These are phyloP conservation scores for Stigmatopora argus DNA, from an alignment of 2,113 vertebrate genomes.

Conservation along the genomic window DNA sequence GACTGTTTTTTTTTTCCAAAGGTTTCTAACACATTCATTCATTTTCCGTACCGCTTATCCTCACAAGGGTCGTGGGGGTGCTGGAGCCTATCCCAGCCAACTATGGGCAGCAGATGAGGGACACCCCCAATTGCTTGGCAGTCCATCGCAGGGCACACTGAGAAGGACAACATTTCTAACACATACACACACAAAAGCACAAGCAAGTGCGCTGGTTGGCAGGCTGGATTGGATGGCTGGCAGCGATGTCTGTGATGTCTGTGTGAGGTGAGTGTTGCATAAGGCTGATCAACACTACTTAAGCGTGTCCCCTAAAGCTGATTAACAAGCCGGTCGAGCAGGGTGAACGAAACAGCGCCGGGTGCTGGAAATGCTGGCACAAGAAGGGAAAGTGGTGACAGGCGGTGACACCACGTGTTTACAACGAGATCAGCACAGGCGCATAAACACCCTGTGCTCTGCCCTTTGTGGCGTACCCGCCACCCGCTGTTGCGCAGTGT, in stretches of 20 bases:
- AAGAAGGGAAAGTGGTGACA: slow-evolving; percentile 54
- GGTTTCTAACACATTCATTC: slow-evolving; percentile 19
- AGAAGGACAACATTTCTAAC: slow-evolving; percentile 12
- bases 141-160: no score
- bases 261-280: slow-evolving; percentile 58
- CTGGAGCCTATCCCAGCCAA: no score
- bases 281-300: slow-evolving; percentile 64
- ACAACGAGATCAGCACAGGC: slow-evolving; percentile 53
- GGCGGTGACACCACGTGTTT: slow-evolving; percentile 60
- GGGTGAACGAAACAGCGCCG: slow-evolving; percentile 13
- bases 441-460: slow-evolving; percentile 40
- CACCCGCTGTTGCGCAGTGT: slow-evolving; percentile 37
- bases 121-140: no score
- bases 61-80: no score
- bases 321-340: slow-evolving; percentile 63
- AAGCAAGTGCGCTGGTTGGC: slow-evolving; percentile 20
- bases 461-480: slow-evolving; percentile 48
- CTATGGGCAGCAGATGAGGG: no score
- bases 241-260: slow-evolving; percentile 38
- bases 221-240: slow-evolving; percentile 15
- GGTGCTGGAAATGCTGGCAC: slow-evolving; percentile 20
- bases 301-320: slow-evolving; percentile 55
- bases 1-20: slow-evolving; percentile 15
- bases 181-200: slow-evolving; percentile 16
- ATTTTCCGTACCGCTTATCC: no score